Percentiles rank a stretch among this genome's conserved stretches.
phyloP scores from a whole-genome alignment of 2,888 invertebrate species.

The Pelosia muscerda region DNA sequence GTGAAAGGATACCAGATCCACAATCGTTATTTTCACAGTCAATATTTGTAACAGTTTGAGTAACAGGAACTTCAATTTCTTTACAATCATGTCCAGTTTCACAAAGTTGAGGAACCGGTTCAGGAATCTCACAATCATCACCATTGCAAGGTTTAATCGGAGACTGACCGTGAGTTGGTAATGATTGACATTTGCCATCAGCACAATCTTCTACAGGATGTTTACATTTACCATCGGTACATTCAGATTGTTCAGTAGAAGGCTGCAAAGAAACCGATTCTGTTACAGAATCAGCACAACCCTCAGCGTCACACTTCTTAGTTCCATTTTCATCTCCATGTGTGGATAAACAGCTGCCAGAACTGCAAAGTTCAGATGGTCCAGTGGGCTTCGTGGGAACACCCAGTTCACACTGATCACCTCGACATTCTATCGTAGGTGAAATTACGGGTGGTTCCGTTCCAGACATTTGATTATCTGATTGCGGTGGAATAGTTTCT shows the following conservation, averaged over 20 bases:
- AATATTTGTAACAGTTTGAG: slow-evolving; percentile 20
- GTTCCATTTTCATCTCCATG: slow-evolving; percentile 39
- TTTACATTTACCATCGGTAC: slow-evolving; percentile 55
- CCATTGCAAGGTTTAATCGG: slow-evolving; percentile 55
- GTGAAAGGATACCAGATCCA: slow-evolving; percentile 32
- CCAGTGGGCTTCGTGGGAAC: slow-evolving; percentile 54
- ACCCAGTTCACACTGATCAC: slow-evolving; percentile 66
- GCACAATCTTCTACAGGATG: slow-evolving; percentile 45
- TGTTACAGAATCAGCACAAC: slow-evolving; percentile 49
- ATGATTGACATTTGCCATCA: slow-evolving; percentile 52
- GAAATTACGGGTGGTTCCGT: slow-evolving; percentile 71
- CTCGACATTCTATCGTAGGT: slow-evolving; percentile 64
- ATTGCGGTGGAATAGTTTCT: slow-evolving; percentile 81
- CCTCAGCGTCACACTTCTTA: slow-evolving; percentile 56
- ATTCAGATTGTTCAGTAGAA: slow-evolving; percentile 41
- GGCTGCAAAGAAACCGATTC: slow-evolving; percentile 31
- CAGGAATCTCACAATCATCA: slow-evolving; percentile 48
- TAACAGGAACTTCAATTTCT: slow-evolving; percentile 31
- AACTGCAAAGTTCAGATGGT: slow-evolving; percentile 49
- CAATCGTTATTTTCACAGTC: slow-evolving; percentile 36
- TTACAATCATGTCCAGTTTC: slow-evolving; percentile 41
- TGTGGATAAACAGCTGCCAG: slow-evolving; percentile 51
- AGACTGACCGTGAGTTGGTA: slow-evolving; percentile 34
- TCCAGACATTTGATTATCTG: slow-evolving; percentile 82
- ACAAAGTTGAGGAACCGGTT: slow-evolving; percentile 32